Evolutionary conservation across 2,888 invertebrate genomes (phyloP).

Genomic region (Herminia tarsipennalis): DNA sequence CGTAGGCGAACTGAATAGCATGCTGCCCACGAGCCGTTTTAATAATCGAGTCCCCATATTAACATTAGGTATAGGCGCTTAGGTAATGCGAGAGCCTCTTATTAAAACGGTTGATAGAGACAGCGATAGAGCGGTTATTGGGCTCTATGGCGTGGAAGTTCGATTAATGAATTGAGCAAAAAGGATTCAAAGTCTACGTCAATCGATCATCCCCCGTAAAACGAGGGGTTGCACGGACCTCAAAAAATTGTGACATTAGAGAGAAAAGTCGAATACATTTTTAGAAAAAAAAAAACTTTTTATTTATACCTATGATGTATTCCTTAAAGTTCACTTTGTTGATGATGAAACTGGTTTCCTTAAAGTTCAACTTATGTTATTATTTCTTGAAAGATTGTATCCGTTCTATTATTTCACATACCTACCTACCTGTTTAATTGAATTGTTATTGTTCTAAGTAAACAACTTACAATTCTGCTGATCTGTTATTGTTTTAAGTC

Average conservation of each 20-base stretch:
- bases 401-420: no score
- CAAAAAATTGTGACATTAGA: no score
- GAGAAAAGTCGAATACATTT: no score
- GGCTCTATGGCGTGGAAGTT: no score
- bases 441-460: constrained; percentile 9
- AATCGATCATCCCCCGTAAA: no score
- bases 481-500: no score
- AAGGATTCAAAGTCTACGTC: no score
- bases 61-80: constrained; percentile 42
- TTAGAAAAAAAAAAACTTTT: no score
- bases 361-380: constrained; percentile 5
- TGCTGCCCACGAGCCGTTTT: constrained; percentile 57
- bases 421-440: not conserved
- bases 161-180: no score
- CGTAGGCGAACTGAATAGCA: constrained; percentile 65
- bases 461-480: no score
- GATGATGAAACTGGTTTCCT: not conserved
- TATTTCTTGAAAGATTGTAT: constrained; percentile 11
- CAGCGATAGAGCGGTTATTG: no score
- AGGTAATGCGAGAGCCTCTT: constrained; percentile 24
- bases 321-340: not conserved
- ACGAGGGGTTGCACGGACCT: no score
- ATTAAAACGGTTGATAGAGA: constrained; percentile 15
- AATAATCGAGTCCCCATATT: constrained; percentile 54
- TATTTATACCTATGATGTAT: not conserved